A percentile compares a stretch with the other conserved stretches of the same genome.
phyloP scores from a whole-genome alignment of 2,888 invertebrate genomes.

The Ennomos fuscantarius region DNA sequence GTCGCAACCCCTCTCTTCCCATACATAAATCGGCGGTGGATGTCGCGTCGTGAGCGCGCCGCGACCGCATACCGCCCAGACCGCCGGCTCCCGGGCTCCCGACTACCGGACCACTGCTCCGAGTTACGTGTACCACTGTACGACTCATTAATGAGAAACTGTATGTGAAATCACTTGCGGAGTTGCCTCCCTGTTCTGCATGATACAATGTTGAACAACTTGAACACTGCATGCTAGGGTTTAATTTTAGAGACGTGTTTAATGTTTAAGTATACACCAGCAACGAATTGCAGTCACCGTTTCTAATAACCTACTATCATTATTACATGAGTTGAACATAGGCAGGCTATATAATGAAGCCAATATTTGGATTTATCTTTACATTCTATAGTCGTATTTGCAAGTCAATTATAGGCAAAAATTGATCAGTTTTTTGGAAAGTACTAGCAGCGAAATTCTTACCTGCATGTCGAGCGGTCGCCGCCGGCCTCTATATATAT shows the following conservation, averaged over 20 bases:
- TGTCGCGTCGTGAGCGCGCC: slow-evolving; percentile 68
- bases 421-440: not conserved
- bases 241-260: slow-evolving; percentile 12
- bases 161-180: slow-evolving; percentile 37
- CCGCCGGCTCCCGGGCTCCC: slow-evolving; percentile 25
- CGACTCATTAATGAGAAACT: slow-evolving; percentile 56
- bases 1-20: slow-evolving; percentile 70
- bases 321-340: too few relatives aligned
- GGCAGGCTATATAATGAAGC: too few relatives aligned
- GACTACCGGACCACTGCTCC: slow-evolving; percentile 55
- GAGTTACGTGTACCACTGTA: slow-evolving; percentile 45
- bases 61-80: slow-evolving; percentile 46
- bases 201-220: slow-evolving; percentile 29
- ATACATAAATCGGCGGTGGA: slow-evolving; percentile 71
- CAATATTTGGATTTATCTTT: too few relatives aligned
- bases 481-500: not conserved
- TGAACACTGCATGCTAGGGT: slow-evolving; percentile 17
- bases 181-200: slow-evolving; percentile 33
- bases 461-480: not conserved
- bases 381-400: not conserved
- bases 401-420: not conserved
- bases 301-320: not conserved
- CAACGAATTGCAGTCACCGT: not conserved
- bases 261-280: not conserved
- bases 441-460: too few relatives aligned